Evolutionary conservation across 23 tunicate genomes (phyloP).

Genomic region (Halocynthia aurantium): DNA sequence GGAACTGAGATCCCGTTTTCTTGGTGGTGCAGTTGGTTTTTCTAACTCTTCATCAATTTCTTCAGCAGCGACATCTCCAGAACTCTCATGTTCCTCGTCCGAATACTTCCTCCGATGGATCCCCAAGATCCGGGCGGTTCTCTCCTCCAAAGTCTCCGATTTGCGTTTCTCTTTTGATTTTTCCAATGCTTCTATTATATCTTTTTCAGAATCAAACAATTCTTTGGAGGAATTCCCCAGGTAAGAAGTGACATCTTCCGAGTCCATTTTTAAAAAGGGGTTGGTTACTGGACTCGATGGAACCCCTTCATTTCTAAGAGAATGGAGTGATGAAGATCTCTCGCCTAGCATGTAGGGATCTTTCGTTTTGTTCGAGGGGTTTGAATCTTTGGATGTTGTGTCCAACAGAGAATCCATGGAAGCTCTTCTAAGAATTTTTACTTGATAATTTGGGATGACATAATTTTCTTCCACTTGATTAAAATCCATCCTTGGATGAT

Average conservation of each 20-base stretch:
- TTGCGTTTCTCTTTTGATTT: neutral
- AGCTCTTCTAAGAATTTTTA: too few species aligned
- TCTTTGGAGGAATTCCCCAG: neutral
- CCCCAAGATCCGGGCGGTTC: conserved; percentile 86
- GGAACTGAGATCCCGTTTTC: conserved; percentile 2
- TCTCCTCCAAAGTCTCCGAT: conserved; percentile 73
- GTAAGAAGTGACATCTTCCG: conserved; percentile 4
- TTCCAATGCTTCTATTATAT: conserved; percentile 8
- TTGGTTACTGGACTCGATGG: neutral
- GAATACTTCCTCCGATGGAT: conserved; percentile 10
- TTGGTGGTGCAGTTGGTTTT: neutral
- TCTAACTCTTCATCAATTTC: too few species aligned
- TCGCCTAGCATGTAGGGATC: neutral
- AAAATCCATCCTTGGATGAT: too few species aligned
- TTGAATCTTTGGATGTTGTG: too few species aligned
- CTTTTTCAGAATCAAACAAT: conserved; percentile 11
- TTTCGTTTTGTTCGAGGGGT: too few species aligned
- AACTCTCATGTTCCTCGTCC: neutral
- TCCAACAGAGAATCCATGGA: too few species aligned
- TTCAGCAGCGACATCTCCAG: neutral
- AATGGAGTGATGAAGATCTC: neutral
- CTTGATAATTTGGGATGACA: too few species aligned
- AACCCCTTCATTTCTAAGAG: neutral
- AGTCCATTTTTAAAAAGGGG: conserved; percentile 15
- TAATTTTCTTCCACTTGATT: too few species aligned